Base-by-base conservation (phyloP, 2,113 vertebrate species). In the Nothoprocta perdicaria region DNA sequence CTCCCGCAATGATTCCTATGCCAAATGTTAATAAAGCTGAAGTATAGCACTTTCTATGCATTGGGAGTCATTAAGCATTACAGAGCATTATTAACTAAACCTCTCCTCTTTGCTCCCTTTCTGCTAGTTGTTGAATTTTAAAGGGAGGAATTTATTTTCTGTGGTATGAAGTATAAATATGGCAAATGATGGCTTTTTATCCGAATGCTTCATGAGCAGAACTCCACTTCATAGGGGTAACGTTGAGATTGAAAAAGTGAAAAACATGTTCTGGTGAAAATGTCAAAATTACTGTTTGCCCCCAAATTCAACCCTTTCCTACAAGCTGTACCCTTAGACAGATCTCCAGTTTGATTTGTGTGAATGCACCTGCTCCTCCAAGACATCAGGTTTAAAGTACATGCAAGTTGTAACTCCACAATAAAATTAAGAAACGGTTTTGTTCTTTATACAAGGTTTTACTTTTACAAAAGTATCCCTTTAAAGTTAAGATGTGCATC, bases 391-490 rank as follows among this genome's bases (percentile, higher is more conserved):
- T 97, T 97, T 95, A 97, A 97, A 96, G 97, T 96, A 97, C 97
- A 98, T 97, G 98, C 98, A 97, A 96, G 96, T 96, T 98, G 96
- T 97, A 98, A 97, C 97, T 98, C 95, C 97, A 98, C 98, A 97
- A 97, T 96, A 97, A 98, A 98, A 97, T 97, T 98, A 97, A 98
- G 98, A 98, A 98, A 98, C 97, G 26, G 94, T 97, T 97, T 97
- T 97, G 97, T 98, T 97, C 96, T 98, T 98, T 98, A 97, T 98
- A 98, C 98, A 98, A 98, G 96, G 96, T 98, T 97, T 96, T 97
- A 98, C 97, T 98, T 98, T 97, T 98, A 98, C 96, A 98, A 99
- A 99, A 98, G 97, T 98, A 98, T 98, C 98, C 97, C 98, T 98
- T 98, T 97, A 98, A 98, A 98, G 97, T 96, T 98, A 98, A 98